Base-by-base conservation (phyloP, 2,888 invertebrate species). In the Rhagonycha fulva region DNA sequence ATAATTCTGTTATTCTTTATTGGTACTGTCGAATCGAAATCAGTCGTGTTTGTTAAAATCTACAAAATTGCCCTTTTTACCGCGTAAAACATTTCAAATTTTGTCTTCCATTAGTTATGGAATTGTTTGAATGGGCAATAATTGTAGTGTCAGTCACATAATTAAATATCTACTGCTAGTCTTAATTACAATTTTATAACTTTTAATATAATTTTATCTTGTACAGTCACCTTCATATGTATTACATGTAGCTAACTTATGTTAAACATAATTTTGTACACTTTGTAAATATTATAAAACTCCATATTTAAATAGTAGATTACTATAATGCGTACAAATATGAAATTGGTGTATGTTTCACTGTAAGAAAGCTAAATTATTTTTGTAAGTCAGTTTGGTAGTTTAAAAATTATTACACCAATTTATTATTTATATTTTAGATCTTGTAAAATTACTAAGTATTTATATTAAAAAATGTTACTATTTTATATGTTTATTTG, bases 241-340 rank as follows among this genome's bases (percentile, higher is more conserved):
- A 66, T 66, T 24, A 66, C 63, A 24, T 66, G 63, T 24, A 24
- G 23, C 23, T 24, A 66, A 66, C 24, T 66, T 66, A 66, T 66
- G 63, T 66, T 66, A 66, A 24, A 66, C 63, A 66, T 66, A 66
- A 66, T 66, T 62, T 66, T 66, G 63, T 66, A 66, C n/a, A 66
- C 63, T 24, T 66, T 66, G 63, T 66, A 66, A 23, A 66, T 66
- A 66, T n/a, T 47, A 47, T 47, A 47, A 47, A 26, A 26, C 24
- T 66, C 10, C 63, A 66, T 24, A 24, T 24, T 66, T 66, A 24
- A 66, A 66, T 66, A 24, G 63, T 66, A 66, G 23, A 66, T 66
- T 66, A 62, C 19, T 62, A 66, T 14, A 24, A 24, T 66, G 63
- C 63, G 63, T 19, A 66, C 23, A 66, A 66, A 23, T 66, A 66